Percentiles rank a stretch among this genome's conserved stretches.
Evolutionary conservation across 2,888 invertebrate genomes (phyloP).

Genomic region (Lottia scabra): DNA sequence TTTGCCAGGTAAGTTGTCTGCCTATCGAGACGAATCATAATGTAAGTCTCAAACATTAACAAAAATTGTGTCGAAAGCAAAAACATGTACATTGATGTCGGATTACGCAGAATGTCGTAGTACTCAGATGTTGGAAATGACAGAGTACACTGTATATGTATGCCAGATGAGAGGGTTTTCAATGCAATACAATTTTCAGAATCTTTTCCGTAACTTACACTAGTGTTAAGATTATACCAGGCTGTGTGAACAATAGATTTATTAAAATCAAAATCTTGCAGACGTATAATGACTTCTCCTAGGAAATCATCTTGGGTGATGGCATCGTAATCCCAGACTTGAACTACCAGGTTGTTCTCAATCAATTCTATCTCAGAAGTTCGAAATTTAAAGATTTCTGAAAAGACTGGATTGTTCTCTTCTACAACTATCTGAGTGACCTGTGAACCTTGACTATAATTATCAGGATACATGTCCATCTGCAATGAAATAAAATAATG

Average conservation of each 20-base stretch:
- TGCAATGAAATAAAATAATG: slow-evolving; percentile 33
- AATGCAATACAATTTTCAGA: too few relatives aligned
- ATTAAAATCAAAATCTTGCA: slow-evolving; percentile 49
- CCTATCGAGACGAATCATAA: too few relatives aligned
- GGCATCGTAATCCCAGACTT: slow-evolving; percentile 59
- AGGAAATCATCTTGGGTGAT: slow-evolving; percentile 58
- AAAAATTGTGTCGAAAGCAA: too few relatives aligned
- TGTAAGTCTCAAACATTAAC: too few relatives aligned
- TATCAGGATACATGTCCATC: slow-evolving; percentile 53
- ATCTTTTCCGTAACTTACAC: slow-evolving; percentile 40
- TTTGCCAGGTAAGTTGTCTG: too few relatives aligned
- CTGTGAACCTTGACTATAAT: slow-evolving; percentile 41
- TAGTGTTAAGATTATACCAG: slow-evolving; percentile 58
- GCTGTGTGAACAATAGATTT: slow-evolving; percentile 51
- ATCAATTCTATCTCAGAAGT: slow-evolving; percentile 43
- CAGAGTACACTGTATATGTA: too few relatives aligned
- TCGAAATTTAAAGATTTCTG: slow-evolving; percentile 63
- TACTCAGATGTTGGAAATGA: too few relatives aligned
- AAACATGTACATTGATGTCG: too few relatives aligned
- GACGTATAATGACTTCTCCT: slow-evolving; percentile 56
- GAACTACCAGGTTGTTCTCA: slow-evolving; percentile 46
- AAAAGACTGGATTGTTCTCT: slow-evolving; percentile 54
- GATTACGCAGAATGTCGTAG: too few relatives aligned
- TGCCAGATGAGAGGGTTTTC: too few relatives aligned
- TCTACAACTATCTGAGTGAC: slow-evolving; percentile 45